Base-by-base conservation (phyloP, 2,113 vertebrate genomes). In the Anhinga anhinga region DNA sequence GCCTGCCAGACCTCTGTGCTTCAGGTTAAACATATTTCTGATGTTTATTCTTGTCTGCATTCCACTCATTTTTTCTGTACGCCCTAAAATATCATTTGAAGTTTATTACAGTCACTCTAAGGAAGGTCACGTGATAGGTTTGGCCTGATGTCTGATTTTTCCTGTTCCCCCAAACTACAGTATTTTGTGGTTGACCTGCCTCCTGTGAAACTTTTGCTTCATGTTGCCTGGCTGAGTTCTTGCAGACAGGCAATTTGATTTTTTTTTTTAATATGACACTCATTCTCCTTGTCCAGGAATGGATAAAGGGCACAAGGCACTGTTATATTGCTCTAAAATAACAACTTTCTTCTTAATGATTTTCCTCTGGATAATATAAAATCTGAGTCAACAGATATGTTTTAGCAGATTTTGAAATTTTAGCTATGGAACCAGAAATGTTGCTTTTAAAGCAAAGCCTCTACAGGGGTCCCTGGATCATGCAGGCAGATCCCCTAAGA, bases 21-120 rank as follows among this genome's bases (percentile, higher is more conserved):
- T 63, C 92, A 96, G 88, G 92, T 97, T 91, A 93, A 95, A 83
- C 19, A 6, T 61, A 91, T 87, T 92, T 79, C 56, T 79, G 93
- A 91, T 96, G 91, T 88, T 97, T 97, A 91, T 89, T 84, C 93
- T 91, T 87, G 92, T 95, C 95, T 97, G 73, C 91, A 91, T 97
- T 95, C 97, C 95, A 84, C 25, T 58, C 78, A 56, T 95, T 93
- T 90, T 94, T 94, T 52, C 76, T n/a, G 6, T 72, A 94, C 11
- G 14, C 73, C 62, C 80, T 86, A 87, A 95, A 94, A 95, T 87
- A 93, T 79, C 27, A 91, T 97, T 96, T 96, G 91, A 97, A 72
- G 83, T 87, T 87, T 62, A 72, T 59, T 95, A 82, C 32, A 86
- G 25, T 36, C 45, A 27, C 61, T 88, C 65, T 81, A 78, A 81